Percentiles rank a stretch among this genome's conserved stretches.
phyloP scores from a whole-genome alignment of 2,888 invertebrate species.

The Caradrina clavipalpis region DNA sequence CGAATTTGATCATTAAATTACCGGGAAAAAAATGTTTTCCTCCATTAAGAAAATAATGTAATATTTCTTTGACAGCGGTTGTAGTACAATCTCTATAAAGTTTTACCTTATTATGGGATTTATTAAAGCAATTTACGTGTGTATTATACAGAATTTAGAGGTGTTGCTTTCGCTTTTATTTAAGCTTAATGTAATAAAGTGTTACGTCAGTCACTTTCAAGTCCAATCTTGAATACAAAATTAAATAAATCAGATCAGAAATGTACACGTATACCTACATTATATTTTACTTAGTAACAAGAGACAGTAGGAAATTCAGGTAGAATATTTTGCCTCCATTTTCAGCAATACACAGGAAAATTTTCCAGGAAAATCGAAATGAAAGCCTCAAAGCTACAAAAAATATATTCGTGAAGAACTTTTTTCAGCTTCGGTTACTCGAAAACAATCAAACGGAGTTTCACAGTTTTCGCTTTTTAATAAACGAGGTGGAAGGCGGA shows the following conservation, averaged over 20 bases:
- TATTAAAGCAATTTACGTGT: constrained; percentile 4
- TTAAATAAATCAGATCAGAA: background rate
- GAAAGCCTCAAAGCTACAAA: constrained; percentile 36
- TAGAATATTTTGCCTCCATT: constrained; percentile 11
- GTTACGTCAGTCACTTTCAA: background rate
- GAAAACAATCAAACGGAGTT: constrained; percentile 49
- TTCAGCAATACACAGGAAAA: constrained; percentile 9
- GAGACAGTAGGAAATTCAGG: background rate
- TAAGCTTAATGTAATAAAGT: background rate
- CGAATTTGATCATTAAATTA: constrained; percentile 10
- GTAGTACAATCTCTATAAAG: background rate
- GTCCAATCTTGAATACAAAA: background rate
- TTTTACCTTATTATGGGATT: constrained; percentile 13
- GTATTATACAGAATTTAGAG: background rate
- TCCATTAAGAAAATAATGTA: constrained; percentile 27
- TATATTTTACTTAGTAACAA: background rate
- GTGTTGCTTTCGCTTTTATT: background rate
- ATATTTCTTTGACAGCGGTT: constrained; percentile 32
- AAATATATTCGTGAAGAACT: constrained; percentile 26
- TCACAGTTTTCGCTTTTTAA: constrained; percentile 51
- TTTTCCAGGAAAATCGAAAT: constrained; percentile 13
- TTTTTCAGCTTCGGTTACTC: constrained; percentile 32
- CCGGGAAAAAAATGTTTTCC: constrained; percentile 9
- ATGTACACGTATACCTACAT: background rate
- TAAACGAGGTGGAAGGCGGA: constrained; percentile 34